A percentile compares a stretch with the other conserved stretches of the same genome.
Evolutionary conservation across 2,888 invertebrate species (phyloP).

Genomic region (Automeris io): DNA sequence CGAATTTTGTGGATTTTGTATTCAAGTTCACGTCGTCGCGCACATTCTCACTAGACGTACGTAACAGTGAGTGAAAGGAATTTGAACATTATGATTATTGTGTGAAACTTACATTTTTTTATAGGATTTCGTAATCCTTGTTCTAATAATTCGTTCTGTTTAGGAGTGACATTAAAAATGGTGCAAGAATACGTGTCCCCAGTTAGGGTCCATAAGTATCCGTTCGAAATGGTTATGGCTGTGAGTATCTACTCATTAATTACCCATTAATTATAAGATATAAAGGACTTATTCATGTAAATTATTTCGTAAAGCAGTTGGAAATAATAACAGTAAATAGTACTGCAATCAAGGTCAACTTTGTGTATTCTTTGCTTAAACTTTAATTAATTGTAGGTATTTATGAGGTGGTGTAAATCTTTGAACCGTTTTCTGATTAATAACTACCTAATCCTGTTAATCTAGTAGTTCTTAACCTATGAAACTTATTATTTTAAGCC

Average conservation of each 20-base stretch:
- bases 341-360: neutral
- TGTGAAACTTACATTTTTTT: slow-evolving; percentile 37
- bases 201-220: slow-evolving; percentile 95
- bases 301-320: neutral
- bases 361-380: neutral
- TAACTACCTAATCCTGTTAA: no score
- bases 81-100: slow-evolving; percentile 50
- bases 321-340: neutral
- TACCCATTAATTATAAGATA: no score
- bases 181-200: slow-evolving; percentile 97
- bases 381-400: no score
- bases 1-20: slow-evolving; percentile 28
- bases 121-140: slow-evolving; percentile 42
- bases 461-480: no score
- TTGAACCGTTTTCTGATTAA: no score
- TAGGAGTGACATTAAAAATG: slow-evolving; percentile 79
- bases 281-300: no score
- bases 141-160: slow-evolving; percentile 40
- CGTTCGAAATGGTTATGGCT: slow-evolving; percentile 97
- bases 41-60: slow-evolving; percentile 45
- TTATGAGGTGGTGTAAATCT: no score
- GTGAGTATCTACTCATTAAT: slow-evolving; percentile 76
- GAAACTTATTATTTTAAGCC: no score
- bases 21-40: slow-evolving; percentile 46
- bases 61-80: slow-evolving; percentile 49